Percentiles rank a stretch among this genome's conserved stretches.
Evolutionary conservation across 2,888 invertebrate species (phyloP).

Genomic region (Thymelicus sylvestris): DNA sequence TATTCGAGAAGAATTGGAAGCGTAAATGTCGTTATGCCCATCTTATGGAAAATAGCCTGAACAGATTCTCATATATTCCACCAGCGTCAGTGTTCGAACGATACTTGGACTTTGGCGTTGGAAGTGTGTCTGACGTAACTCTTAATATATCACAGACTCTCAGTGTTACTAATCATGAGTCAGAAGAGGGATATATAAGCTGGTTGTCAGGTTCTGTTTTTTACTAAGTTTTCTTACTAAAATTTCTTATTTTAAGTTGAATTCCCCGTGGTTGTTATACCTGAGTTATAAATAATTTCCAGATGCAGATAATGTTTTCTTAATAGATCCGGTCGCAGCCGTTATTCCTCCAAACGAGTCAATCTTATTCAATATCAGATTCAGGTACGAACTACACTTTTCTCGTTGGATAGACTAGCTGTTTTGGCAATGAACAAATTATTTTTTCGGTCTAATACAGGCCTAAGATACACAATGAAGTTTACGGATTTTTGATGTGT

Average conservation of each 20-base stretch:
- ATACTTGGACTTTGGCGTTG: slow-evolving; percentile 73
- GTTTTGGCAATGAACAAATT: too few relatives aligned
- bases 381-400: slow-evolving; percentile 57
- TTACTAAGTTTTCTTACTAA: not conserved
- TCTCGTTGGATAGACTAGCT: too few relatives aligned
- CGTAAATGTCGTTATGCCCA: slow-evolving; percentile 61
- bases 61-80: slow-evolving; percentile 65
- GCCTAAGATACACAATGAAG: slow-evolving; percentile 68
- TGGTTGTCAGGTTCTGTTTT: slow-evolving; percentile 69
- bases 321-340: slow-evolving; percentile 69
- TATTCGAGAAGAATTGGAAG: slow-evolving; percentile 64
- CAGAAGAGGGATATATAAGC: slow-evolving; percentile 70
- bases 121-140: slow-evolving; percentile 65
- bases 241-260: not conserved
- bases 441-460: slow-evolving; percentile 40
- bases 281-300: slow-evolving; percentile 44
- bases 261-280: too few relatives aligned
- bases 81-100: slow-evolving; percentile 72
- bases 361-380: slow-evolving; percentile 72
- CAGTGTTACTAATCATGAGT: slow-evolving; percentile 74
- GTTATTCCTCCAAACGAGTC: slow-evolving; percentile 74
- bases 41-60: slow-evolving; percentile 76
- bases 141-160: slow-evolving; percentile 75
- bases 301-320: slow-evolving; percentile 74
- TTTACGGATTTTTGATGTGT: slow-evolving; percentile 70